Evolutionary conservation across 2,888 invertebrate genomes (phyloP).

Genomic region (Globia sparganii): DNA sequence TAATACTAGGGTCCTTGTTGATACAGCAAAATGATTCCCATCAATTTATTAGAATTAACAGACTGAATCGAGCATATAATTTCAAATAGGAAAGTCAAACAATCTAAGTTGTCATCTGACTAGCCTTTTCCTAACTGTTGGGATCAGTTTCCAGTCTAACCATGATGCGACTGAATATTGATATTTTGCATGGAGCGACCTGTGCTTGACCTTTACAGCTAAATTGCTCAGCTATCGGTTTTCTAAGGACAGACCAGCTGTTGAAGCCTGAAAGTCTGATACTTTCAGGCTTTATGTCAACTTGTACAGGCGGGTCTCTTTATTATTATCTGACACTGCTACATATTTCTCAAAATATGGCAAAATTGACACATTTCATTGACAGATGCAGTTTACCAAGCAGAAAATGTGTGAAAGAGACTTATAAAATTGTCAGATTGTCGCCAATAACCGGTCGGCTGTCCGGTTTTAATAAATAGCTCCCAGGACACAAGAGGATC

Average conservation of each 20-base stretch:
- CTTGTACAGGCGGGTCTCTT: background rate
- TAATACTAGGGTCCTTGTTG: constrained; percentile 22
- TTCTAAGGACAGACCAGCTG: constrained; percentile 22
- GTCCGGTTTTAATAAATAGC: background rate
- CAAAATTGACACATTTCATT: background rate
- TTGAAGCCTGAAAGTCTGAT: no score
- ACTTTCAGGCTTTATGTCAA: background rate
- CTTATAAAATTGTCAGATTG: background rate
- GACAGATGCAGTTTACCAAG: background rate
- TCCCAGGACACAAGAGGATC: background rate
- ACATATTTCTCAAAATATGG: background rate
- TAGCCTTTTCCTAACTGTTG: constrained; percentile 17
- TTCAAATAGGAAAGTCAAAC: constrained; percentile 28
- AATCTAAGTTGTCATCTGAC: constrained; percentile 5
- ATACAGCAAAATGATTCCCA: constrained; percentile 22
- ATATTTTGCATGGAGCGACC: constrained; percentile 10
- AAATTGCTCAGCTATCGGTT: constrained; percentile 7
- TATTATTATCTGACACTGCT: background rate
- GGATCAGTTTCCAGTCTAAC: constrained; percentile 17
- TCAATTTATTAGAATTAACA: constrained; percentile 45
- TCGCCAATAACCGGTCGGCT: background rate
- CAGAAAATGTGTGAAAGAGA: background rate
- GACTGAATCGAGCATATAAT: constrained; percentile 18
- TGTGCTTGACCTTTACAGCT: constrained; percentile 35
- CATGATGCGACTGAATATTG: constrained; percentile 51